A percentile compares a stretch with the other conserved stretches of the same genome.
Evolutionary conservation across 1,140 invertebrate species (phyloP).

Genomic region (Colletes latitarsis): DNA sequence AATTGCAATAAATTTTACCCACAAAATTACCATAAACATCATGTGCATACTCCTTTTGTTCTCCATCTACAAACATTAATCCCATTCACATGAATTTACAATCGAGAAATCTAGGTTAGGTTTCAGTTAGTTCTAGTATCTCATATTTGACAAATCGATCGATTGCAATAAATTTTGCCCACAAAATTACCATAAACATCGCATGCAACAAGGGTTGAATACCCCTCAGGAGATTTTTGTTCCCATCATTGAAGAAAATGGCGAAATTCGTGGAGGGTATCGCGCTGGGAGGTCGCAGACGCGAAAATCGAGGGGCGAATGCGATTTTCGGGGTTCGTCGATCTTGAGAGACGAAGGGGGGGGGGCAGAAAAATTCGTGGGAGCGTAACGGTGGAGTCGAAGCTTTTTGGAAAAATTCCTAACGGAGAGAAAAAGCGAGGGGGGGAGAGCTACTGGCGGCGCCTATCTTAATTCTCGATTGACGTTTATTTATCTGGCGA

Average conservation of each 20-base stretch:
- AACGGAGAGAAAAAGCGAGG: slow-evolving; percentile 57
- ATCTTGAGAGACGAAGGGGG: not conserved
- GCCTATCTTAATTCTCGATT: slow-evolving; percentile 80
- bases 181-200: too few relatives aligned
- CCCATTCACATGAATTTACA: too few relatives aligned
- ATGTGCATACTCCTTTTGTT: too few relatives aligned
- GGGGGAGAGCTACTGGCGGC: slow-evolving; percentile 66
- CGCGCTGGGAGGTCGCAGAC: not conserved
- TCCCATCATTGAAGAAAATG: too few relatives aligned
- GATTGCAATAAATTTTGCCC: too few relatives aligned
- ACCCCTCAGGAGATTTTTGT: too few relatives aligned
- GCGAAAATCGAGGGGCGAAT: not conserved
- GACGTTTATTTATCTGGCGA: slow-evolving; percentile 80
- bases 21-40: too few relatives aligned
- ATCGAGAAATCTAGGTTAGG: too few relatives aligned
- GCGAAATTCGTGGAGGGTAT: not conserved
- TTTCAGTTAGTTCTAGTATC: too few relatives aligned
- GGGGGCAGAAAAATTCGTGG: slow-evolving; percentile 6
- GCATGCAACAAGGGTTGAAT: not conserved
- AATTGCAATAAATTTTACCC: too few relatives aligned
- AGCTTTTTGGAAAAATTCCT: slow-evolving; percentile 60
- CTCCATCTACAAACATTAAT: too few relatives aligned
- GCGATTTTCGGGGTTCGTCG: not conserved
- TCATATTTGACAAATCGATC: too few relatives aligned
- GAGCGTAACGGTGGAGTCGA: slow-evolving; percentile 18